Evolutionary conservation across 92 coral and sea anemone genomes (phyloP), one percentile per base, ranked within the genome.

Genomic region (Galaxea fascicularis): DNA sequence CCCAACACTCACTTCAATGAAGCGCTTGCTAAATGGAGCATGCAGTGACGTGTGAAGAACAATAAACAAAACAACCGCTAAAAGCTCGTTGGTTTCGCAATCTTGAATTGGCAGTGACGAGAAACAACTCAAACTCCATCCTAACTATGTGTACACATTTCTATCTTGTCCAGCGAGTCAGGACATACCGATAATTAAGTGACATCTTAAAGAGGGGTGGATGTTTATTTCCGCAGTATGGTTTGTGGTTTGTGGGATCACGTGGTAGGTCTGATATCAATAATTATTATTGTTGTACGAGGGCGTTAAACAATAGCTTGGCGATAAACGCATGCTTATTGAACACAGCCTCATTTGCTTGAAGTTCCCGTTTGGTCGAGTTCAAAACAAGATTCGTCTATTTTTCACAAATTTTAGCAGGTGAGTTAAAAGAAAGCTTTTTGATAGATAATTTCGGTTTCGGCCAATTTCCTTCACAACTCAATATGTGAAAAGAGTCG

Each of bases 241-340:
- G 4, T 11, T 39, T 44, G 26, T 44, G 41, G 57, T 39, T 1
- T 27, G 66, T 44, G 47, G 8, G 60, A 12, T 78, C 58, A 78
- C 83, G 83, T 78, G 67, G 27, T 64, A 28, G 83, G 83, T 65
- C 83, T 21, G 45, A 78, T 65, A 78, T 47, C 24, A 17, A 1
- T 44, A 70, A 14, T 73, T 16, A 49, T 73, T 73, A 30, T 30
- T 58, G 51, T 46, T 62, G 46, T 18, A 44, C 27, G 73, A 9
- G 73, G 73, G 27, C 44, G 17, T 27, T 6, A 9, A 64, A 65
- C 83, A 63, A 65, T 25, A 49, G 60, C 24, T 28, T 45, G 54
- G 5, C 58, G 70, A 60, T 77, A 77, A 44, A 16, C 58, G 6
- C 20, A 15, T 44, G 82, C 68, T 27, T 29, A 18, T 47, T 78